Evolutionary conservation across 2,888 invertebrate species (phyloP), one percentile per base, ranked within the genome.

Genomic region (Malachius bipustulatus): DNA sequence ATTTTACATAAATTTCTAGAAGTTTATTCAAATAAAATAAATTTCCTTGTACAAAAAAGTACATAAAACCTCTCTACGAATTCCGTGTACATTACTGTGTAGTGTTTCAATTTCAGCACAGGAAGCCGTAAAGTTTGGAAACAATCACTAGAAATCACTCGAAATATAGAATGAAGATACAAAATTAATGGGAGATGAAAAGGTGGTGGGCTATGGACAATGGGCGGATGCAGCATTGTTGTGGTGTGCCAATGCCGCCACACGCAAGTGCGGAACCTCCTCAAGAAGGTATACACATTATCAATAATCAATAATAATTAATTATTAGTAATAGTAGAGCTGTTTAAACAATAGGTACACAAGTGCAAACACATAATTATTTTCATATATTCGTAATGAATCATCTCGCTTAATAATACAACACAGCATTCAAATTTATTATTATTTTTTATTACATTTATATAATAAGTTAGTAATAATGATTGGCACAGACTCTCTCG

Each of bases 351-450:
- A 40, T 40, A 40, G 37, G 38, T 32, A 54, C 56, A 59, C 58
- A 57, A 58, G 62, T 62, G 61, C 62, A 60, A 60, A 61, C 60
- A 60, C 59, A 59, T 56, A 60, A 54, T 56, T 40, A 19, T 19
- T 6, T n/a, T n/a, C n/a, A n/a, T n/a, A n/a, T n/a, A n/a, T n/a
- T 19, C 24, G 24, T 19, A 19, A 19, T 69, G 68, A 68, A 66
- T 68, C 67, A 70, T 69, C 31, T 26, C 33, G 45, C 44, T 69
- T 69, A 45, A 50, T 45, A 70, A 61, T 52, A 60, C 68, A 71
- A 71, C 58, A 59, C 57, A 60, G 59, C 62, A 57, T 61, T 59
- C 61, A 52, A 55, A 51, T 54, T 57, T n/a, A n/a, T n/a, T n/a
- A n/a, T n/a, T n/a, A n/a, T 51, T 56, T 55, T 49, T 57, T 55